Base-by-base conservation (phyloP, 2,113 vertebrate species). In the Dasyprocta punctata region DNA sequence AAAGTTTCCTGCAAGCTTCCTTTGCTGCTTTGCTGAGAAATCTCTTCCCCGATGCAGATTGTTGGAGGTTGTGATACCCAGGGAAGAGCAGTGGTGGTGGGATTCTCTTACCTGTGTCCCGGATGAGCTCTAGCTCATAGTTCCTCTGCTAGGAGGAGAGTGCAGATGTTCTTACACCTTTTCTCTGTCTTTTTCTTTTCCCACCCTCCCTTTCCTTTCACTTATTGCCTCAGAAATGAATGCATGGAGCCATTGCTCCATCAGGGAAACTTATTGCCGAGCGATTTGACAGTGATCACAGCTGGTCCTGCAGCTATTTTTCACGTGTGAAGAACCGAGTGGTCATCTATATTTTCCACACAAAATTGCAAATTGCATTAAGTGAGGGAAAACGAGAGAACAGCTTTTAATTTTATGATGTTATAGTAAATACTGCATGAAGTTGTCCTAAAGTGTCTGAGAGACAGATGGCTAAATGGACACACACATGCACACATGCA, bases 401-500 rank as follows among this genome's bases (percentile, higher is more conserved):
- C 67, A 67, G 22, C 7, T 47, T 81, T 69, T 52, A 20, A n/a
- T 88, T 58, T 81, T 81, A 30, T 58, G 38, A 88, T 49, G 78
- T 36, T 54, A 17, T 56, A 44, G 6, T 52, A 19, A 47, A 22
- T 14, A 44, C 9, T 86, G 26, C 33, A 41, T 52, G 78, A 49
- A 28, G 69, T 52, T 77, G 3, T 28, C 47, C 14, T 36, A 26
- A 44, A 63, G 86, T n/a, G 5, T 30, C 14, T 26, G 28, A 85
- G 9, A 33, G 20, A 36, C 24, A 83, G 16, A 71, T 20, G 14
- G 36, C 30, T 1, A 22, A 10, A 26, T 0, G 54, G 30, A n/a
- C 54, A 38, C 2, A 2, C 19, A 7, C 52, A 6, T 13, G 24
- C 54, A 38, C 2, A 2, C 19, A 7, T 11, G 7, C 13, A 36